These are phyloP conservation scores for Macrostomum cliftonense DNA, from an alignment of 2,888 invertebrate genomes.

Conservation along the genomic window DNA sequence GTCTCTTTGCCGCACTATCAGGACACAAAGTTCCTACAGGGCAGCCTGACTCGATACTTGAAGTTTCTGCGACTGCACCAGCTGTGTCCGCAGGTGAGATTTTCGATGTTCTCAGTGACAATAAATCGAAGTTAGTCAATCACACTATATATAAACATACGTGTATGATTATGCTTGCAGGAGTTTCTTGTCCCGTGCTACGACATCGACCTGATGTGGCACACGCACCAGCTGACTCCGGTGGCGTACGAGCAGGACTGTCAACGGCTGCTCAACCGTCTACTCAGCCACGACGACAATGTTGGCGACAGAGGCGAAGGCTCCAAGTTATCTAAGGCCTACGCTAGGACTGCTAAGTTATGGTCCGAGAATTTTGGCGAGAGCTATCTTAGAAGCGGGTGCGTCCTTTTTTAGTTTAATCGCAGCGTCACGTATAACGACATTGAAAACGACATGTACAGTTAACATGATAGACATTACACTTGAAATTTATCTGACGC, in stretches of 20 bases:
- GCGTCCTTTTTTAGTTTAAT: too few species aligned
- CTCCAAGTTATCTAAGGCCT: not conserved
- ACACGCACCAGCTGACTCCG: constrained; percentile 2
- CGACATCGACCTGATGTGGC: constrained; percentile 4
- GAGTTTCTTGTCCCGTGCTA: not conserved
- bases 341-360: not conserved
- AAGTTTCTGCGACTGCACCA: not conserved
- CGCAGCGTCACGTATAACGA: too few species aligned
- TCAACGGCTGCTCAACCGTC: not conserved
- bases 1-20: constrained; percentile 1
- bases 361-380: not conserved
- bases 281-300: constrained; percentile 1
- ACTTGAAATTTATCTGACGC: too few species aligned
- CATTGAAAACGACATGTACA: too few species aligned
- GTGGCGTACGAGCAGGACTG: not conserved
- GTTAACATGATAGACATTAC: too few species aligned
- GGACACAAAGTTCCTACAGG: not conserved
- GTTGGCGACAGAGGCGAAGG: not conserved
- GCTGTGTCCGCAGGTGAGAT: not conserved
- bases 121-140: too few species aligned
- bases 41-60: not conserved
- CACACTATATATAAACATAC: too few species aligned
- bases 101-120: too few species aligned
- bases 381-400: not conserved
- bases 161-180: too few species aligned